Percentiles rank a stretch among this genome's conserved stretches.
These are phyloP conservation scores for Cliona cf. orientalis DNA, from an alignment of 37 sponge, comb jelly and placozoan species.

Conservation along the genomic window DNA sequence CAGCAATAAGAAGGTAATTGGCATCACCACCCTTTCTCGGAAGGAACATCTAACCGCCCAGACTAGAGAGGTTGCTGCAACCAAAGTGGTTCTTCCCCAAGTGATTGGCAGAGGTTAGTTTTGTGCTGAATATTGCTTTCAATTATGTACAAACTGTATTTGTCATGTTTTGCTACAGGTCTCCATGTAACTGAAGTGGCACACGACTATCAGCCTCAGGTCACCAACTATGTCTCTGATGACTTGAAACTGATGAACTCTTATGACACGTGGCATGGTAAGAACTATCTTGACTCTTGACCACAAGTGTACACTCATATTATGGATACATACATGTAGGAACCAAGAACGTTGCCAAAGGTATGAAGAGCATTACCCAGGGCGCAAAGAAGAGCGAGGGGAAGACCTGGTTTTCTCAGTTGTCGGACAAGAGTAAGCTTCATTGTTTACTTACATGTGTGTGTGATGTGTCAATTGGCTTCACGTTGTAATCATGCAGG, in stretches of 20 bases:
- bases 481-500: no score
- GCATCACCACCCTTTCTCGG: constrained; percentile 1
- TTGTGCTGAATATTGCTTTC: not conserved
- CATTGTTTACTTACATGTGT: no score
- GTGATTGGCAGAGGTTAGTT: constrained; percentile 17
- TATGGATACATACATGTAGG: no score
- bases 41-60: constrained; percentile 12
- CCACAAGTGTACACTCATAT: no score
- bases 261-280: constrained; percentile 48
- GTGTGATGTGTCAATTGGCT: no score
- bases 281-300: no score
- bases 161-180: not conserved
- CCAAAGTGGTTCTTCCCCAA: constrained; percentile 18
- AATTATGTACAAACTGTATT: not conserved
- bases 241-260: constrained; percentile 7
- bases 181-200: constrained; percentile 31
- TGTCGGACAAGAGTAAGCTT: constrained; percentile 35
- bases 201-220: constrained; percentile 20
- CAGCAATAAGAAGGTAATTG: constrained; percentile 13
- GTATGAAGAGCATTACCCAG: constrained; percentile 6
- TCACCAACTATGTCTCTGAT: constrained; percentile 1
- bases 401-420: constrained; percentile 33
- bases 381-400: not conserved
- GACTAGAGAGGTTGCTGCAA: constrained; percentile 22
- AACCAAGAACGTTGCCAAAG: constrained; percentile 22